A percentile compares a stretch with the other conserved stretches of the same genome.
Evolutionary conservation across 1,140 invertebrate species (phyloP).

Genomic region (Habropoda laboriosa): DNA sequence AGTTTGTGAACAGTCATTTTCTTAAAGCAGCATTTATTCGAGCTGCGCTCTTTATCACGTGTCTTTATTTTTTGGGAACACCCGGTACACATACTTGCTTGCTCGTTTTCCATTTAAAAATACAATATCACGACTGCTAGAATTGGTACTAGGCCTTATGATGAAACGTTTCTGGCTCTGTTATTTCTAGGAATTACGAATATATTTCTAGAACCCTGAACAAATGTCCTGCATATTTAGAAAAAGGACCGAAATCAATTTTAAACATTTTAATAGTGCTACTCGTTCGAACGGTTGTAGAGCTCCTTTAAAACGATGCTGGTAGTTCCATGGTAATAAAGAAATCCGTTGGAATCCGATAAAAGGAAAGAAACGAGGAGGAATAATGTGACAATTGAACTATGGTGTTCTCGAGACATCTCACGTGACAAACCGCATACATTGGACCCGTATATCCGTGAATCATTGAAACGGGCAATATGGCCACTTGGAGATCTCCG

Average conservation of each 20-base stretch:
- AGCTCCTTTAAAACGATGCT: conserved; percentile 9
- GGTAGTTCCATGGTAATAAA: background rate
- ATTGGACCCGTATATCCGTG: conserved; percentile 49
- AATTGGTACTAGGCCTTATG: too few species aligned
- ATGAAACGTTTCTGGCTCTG: too few species aligned
- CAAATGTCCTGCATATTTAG: background rate
- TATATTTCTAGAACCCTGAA: too few species aligned
- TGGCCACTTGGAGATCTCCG: conserved; percentile 26
- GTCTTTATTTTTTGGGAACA: too few species aligned
- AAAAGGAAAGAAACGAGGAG: background rate
- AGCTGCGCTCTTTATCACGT: too few species aligned
- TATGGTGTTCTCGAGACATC: background rate
- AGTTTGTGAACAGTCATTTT: too few species aligned
- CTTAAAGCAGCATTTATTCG: too few species aligned
- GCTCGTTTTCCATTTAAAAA: too few species aligned
- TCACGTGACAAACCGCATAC: background rate
- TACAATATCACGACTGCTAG: too few species aligned
- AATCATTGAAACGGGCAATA: conserved; percentile 8
- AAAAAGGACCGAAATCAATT: background rate
- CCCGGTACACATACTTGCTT: too few species aligned
- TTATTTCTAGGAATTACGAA: too few species aligned
- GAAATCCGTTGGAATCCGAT: conserved; percentile 8
- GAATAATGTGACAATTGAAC: background rate
- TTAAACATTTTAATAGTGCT: background rate
- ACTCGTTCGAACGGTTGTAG: background rate